Evolutionary conservation across 2,888 invertebrate species (phyloP).

Genomic region (Coleophora flavipennella): DNA sequence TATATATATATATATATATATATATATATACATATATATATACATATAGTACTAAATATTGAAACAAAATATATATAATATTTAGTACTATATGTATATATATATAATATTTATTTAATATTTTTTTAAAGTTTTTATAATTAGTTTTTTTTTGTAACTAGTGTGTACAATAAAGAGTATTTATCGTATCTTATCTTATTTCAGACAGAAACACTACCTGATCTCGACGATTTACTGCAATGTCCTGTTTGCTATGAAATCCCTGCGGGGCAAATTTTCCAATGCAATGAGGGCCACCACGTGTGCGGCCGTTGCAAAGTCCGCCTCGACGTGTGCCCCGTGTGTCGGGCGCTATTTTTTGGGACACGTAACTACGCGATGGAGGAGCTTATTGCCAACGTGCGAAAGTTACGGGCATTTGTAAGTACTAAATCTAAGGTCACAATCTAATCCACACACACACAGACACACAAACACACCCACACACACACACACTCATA

Average conservation of each 20-base stretch:
- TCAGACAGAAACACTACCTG: constrained; percentile 51
- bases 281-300: constrained; percentile 72
- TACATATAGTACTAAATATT: too few species aligned
- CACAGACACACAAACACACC: too few species aligned
- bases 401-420: constrained; percentile 55
- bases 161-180: too few species aligned
- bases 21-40: too few species aligned
- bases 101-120: too few species aligned
- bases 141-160: too few species aligned
- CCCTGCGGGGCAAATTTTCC: constrained; percentile 58
- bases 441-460: too few species aligned
- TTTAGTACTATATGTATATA: too few species aligned
- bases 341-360: constrained; percentile 64
- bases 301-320: constrained; percentile 64
- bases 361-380: constrained; percentile 70
- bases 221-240: constrained; percentile 68
- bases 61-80: too few species aligned
- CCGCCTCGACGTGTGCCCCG: constrained; percentile 62
- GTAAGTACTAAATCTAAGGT: constrained; percentile 47
- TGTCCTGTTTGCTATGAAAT: constrained; percentile 74
- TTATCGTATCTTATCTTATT: not conserved
- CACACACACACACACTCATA: too few species aligned
- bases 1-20: too few species aligned
- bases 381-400: constrained; percentile 66
- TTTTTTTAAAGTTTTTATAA: too few species aligned